A percentile compares a stretch with the other conserved stretches of the same genome.
These are phyloP conservation scores for Caenorhabditis inopinata DNA, from an alignment of 1,140 invertebrate species.

Conservation along the genomic window DNA sequence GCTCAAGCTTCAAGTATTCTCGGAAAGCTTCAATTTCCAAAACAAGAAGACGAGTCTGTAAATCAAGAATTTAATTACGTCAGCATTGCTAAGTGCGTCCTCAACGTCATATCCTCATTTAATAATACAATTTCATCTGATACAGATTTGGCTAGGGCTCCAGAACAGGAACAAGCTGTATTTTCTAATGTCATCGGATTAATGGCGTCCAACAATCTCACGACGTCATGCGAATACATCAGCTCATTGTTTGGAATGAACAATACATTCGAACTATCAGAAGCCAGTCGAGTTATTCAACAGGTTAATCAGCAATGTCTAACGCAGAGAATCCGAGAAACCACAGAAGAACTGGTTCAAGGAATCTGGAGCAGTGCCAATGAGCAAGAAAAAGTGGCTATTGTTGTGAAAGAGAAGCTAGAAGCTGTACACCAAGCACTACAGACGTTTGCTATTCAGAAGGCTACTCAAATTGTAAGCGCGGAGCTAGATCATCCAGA, in stretches of 20 bases:
- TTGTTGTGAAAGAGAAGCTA: conserved; percentile 7
- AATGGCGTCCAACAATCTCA: neutral
- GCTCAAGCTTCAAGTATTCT: neutral
- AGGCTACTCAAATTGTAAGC: neutral
- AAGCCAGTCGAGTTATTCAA: neutral
- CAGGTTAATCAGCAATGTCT: neutral
- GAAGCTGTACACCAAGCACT: neutral
- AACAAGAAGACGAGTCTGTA: neutral
- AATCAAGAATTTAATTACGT: neutral
- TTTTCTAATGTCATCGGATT: neutral
- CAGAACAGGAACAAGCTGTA: neutral
- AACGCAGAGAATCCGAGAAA: neutral
- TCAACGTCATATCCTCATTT: conserved; percentile 2
- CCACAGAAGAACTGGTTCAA: neutral
- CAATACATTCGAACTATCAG: neutral
- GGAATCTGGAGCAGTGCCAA: conserved; percentile 10
- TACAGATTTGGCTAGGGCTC: neutral
- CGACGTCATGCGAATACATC: neutral
- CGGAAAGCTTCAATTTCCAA: neutral
- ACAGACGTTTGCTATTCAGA: neutral
- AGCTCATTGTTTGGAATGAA: neutral
- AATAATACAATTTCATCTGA: neutral
- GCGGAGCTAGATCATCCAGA: neutral
- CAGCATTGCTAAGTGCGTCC: neutral
- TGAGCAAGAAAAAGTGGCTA: neutral